Conservation (phyloP, 2,113 vertebrate genomes). For the Ranitomeya variabilis region DNA sequence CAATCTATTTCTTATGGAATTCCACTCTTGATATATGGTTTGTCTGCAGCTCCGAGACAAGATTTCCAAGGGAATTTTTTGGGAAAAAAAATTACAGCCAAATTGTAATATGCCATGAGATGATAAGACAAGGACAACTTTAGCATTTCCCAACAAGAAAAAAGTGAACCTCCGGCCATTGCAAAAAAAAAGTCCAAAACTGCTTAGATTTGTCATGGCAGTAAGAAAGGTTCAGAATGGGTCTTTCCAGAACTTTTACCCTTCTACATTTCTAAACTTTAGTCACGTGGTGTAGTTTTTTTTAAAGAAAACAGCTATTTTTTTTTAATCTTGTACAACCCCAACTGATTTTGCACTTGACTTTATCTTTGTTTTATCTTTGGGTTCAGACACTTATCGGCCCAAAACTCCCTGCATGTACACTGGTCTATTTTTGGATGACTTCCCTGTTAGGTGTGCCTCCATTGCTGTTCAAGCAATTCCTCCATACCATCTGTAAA, state of each 20-base stretch:
- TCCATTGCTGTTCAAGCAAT: not conserved
- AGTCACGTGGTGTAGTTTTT: not conserved
- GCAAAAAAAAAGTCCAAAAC: too few relatives aligned
- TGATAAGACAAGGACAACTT: not conserved
- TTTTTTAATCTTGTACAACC: too few relatives aligned
- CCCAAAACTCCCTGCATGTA: not conserved
- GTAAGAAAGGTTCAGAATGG: too few relatives aligned
- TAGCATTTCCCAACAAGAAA: too few relatives aligned
- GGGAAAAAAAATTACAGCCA: not conserved
- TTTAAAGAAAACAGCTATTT: not conserved
- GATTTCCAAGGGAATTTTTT: not conserved
- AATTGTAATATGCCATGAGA: not conserved
- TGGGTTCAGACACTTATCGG: not conserved
- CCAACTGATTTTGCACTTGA: not conserved
- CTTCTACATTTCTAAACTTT: too few relatives aligned
- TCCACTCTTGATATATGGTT: constrained; percentile 3
- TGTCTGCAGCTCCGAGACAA: not conserved
- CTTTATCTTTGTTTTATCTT: not conserved
- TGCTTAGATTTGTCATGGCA: too few relatives aligned
- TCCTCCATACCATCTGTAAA: not conserved
- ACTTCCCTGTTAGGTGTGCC: not conserved
- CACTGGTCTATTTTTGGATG: not conserved
- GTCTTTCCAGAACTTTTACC: too few relatives aligned
- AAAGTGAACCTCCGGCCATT: too few relatives aligned
- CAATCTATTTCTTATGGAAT: constrained; percentile 46